Conservation (phyloP, 2,888 invertebrate species). For the Phytoseiulus persimilis region DNA sequence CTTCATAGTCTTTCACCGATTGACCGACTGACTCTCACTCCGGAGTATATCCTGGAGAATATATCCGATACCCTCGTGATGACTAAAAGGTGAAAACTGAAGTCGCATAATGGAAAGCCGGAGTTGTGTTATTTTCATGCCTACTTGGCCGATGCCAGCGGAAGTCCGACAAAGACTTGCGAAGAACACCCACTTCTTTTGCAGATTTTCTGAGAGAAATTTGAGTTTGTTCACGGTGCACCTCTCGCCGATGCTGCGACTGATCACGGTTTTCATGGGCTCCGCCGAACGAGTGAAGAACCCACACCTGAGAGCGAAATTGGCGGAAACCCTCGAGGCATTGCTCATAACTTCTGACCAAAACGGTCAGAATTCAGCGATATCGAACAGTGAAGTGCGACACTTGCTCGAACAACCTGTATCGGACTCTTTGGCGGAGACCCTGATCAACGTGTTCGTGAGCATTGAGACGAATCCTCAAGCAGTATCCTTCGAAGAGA, state of each 20-base stretch:
- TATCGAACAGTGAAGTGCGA: neutral
- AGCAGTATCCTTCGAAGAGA: slow-evolving; percentile 88
- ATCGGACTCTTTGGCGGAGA: slow-evolving; percentile 22
- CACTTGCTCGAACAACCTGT: neutral
- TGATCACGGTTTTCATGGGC: slow-evolving; percentile 80
- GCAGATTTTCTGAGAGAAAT: slow-evolving; percentile 21
- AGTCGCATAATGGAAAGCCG: no score
- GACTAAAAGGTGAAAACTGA: slow-evolving; percentile 55
- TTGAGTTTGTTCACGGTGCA: neutral
- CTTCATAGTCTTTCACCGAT: slow-evolving; percentile 48
- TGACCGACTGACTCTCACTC: slow-evolving; percentile 60
- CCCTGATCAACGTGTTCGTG: slow-evolving; percentile 59
- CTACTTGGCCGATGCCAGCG: no score
- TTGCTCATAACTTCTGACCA: slow-evolving; percentile 55
- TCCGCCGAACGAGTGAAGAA: slow-evolving; percentile 70
- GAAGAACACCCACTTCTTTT: neutral
- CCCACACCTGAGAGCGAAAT: slow-evolving; percentile 79
- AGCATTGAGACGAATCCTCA: slow-evolving; percentile 95
- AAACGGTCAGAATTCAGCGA: neutral
- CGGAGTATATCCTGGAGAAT: slow-evolving; percentile 82
- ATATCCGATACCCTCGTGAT: slow-evolving; percentile 71
- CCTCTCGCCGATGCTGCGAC: slow-evolving; percentile 52
- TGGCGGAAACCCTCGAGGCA: slow-evolving; percentile 80
- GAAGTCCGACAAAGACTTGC: no score
- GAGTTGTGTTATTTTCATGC: no score